Evolutionary conservation across 2,888 invertebrate genomes (phyloP), one percentile per base, ranked within the genome.

Genomic region (Drosophila planitibia): DNA sequence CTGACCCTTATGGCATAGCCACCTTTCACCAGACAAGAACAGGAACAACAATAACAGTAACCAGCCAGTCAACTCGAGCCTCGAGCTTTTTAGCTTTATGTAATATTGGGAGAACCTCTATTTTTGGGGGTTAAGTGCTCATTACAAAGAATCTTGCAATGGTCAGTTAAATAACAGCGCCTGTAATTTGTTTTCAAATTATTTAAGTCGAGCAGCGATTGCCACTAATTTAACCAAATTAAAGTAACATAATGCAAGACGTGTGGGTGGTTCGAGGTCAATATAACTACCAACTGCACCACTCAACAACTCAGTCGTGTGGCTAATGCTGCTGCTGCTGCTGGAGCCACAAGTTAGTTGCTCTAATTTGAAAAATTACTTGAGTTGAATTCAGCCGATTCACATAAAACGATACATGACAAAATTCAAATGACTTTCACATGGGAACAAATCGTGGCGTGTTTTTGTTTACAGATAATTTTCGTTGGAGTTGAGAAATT

Each of bases 111-210:
- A 74, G 73, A 77, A 74, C 69, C 60, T 71, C 41, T 68, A 60
- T 66, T 37, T 78, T 83, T 55, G 86, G 83, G 83, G 88, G 85
- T 88, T 85, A 85, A 85, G 82, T 83, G 88, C 74, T 57, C 77
- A 85, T 85, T 88, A 83, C 75, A 83, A 75, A 88, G 82, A 83
- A 88, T 85, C 83, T 82, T 76, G 85, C 80, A 82, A 80, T 82
- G 85, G 69, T 74, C 85, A 88, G 88, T 82, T 88, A 78, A 83
- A 78, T 81, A 88, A 88, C 87, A 82, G 81, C 64, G 66, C 58
- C 70, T 76, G 80, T 80, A 85, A 88, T 85, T 88, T 85, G 88
- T 88, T 85, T 85, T 88, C 85, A 88, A 83, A 85, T 85, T 85
- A 85, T 85, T 88, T 80, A 85, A 85, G 88, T 85, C 85, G 88